Conservation (phyloP, 1,140 invertebrate species). For the Aphaenogaster rudis region DNA sequence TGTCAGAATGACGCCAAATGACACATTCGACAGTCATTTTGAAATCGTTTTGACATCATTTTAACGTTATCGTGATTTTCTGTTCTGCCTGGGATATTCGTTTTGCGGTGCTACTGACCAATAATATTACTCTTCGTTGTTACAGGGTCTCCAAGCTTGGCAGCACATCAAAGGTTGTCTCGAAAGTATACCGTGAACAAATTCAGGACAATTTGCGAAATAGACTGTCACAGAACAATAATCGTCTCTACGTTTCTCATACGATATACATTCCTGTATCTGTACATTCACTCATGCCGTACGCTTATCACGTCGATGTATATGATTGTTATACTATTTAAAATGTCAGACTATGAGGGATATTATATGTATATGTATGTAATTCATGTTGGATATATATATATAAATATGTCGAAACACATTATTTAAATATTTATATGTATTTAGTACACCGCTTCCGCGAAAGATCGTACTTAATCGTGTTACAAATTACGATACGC, state of each 20-base stretch:
- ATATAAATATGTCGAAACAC: constrained; percentile 59
- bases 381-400: constrained; percentile 31
- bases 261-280: constrained; percentile 77
- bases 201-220: constrained; percentile 21
- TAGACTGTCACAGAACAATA: constrained; percentile 73
- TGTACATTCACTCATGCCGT: constrained; percentile 72
- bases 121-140: constrained; percentile 44
- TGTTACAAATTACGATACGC: constrained; percentile 1
- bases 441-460: constrained; percentile 66
- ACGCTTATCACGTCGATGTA: constrained; percentile 76
- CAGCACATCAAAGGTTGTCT: constrained; percentile 92
- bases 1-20: too few species aligned
- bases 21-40: too few species aligned
- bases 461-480: constrained; percentile 54
- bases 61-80: too few species aligned
- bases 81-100: neutral
- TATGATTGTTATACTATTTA: constrained; percentile 76
- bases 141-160: constrained; percentile 91
- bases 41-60: too few species aligned
- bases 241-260: constrained; percentile 66
- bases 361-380: constrained; percentile 52
- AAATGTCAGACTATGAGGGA: constrained; percentile 58
- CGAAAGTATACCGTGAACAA: constrained; percentile 89
- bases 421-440: constrained; percentile 74
- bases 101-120: neutral